Evolutionary conservation across 2,888 invertebrate species (phyloP), one percentile per base, ranked within the genome.

Genomic region (Tricholauxania praeusta): DNA sequence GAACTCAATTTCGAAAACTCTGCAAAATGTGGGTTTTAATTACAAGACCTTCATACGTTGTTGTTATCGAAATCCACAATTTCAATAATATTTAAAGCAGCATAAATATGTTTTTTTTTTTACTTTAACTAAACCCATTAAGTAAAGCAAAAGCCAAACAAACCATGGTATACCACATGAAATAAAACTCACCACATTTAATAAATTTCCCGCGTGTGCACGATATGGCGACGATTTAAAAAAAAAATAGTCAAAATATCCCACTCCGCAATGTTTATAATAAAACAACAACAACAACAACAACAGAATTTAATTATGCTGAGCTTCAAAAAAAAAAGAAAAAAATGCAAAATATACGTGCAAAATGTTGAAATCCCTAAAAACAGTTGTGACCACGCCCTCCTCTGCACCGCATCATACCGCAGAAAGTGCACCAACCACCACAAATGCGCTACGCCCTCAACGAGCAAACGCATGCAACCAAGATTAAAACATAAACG

Each of bases 401-500:
- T 22, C 8, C 55, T n/a, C 62, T 47, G 47, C 48, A 6, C 32
- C 32, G 12, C 60, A 22, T 32, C 5, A 4, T 8, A 55, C 19
- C 57, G 15, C 55, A 8, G 57, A 32, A 47, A n/a, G 55, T 22
- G 10, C 4, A 12, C 19, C 17, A 53, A n/a, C 19, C 7, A 55
- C 53, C 39, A 7, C 14, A 19, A 53, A n/a, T 17, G 15, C 55
- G 55, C 22, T 22, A 22, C 22, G 17, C 19, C 19, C 12, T 17
- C 55, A 17, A 19, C n/a, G 55, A n/a, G 12, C 55, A 55, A 55
- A 19, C 57, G 55, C 57, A 15, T 19, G 49, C 17, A 49, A 59
- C 32, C 59, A 59, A 51, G 28, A 49, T 69, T 59, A 60, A 69
- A 60, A 59, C 68, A 60, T 69, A 69, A 69, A 69, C 60, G 68